A percentile compares a stretch with the other conserved stretches of the same genome.
Evolutionary conservation across 1,140 invertebrate genomes (phyloP).

Genomic region (Colletes latitarsis): DNA sequence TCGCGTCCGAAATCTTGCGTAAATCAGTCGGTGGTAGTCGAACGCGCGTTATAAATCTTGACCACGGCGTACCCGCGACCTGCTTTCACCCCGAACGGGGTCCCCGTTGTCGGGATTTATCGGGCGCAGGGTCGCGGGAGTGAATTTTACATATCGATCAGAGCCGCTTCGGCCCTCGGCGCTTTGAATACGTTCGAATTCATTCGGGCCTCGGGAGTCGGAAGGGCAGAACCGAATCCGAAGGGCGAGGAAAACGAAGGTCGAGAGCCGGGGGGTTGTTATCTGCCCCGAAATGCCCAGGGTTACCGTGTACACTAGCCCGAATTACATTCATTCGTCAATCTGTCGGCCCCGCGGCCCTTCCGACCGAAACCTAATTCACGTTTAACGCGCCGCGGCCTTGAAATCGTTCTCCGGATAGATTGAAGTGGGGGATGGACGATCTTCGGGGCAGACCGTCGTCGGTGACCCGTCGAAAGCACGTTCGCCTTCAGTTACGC

Average conservation of each 20-base stretch:
- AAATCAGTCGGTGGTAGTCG: conserved; percentile 11
- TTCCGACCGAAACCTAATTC: conserved; percentile 12
- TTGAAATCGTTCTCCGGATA: not conserved
- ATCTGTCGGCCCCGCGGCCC: conserved; percentile 33
- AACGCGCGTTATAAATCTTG: conserved; percentile 12
- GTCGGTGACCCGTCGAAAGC: too few relatives aligned
- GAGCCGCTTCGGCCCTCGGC: conserved; percentile 10
- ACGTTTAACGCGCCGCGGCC: conserved; percentile 10
- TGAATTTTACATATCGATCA: conserved; percentile 62
- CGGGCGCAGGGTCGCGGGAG: conserved; percentile 35
- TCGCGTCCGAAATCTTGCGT: conserved; percentile 11
- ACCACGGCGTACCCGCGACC: conserved; percentile 15
- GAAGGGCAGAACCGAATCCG: conserved; percentile 13
- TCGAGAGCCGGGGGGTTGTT: not conserved
- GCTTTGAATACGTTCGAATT: conserved; percentile 52
- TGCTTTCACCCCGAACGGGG: not conserved
- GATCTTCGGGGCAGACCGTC: too few relatives aligned
- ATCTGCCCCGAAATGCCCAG: conserved; percentile 21
- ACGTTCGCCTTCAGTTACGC: too few relatives aligned
- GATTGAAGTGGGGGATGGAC: not conserved
- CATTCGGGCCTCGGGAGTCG: not conserved
- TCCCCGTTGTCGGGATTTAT: conserved; percentile 23
- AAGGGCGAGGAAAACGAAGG: not conserved
- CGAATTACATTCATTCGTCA: conserved; percentile 52
- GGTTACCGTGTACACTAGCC: conserved; percentile 24